A percentile compares a stretch with the other conserved stretches of the same genome.
Conservation (phyloP, 1,140 invertebrate species). For the Goniozus legneri region DNA sequence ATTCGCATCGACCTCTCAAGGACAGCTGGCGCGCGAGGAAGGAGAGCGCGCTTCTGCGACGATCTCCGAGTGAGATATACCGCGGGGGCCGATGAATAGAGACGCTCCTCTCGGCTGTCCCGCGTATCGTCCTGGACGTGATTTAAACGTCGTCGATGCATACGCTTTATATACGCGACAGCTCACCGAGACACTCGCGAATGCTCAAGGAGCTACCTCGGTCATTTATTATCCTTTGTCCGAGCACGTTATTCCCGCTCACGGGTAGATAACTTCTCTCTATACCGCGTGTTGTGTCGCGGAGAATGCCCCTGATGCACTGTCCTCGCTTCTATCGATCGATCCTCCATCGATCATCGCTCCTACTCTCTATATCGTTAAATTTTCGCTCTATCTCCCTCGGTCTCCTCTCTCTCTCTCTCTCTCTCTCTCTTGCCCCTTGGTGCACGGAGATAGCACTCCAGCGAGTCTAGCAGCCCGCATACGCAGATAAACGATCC, state of each 20-base stretch:
- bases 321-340: not conserved
- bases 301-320: conserved; percentile 8
- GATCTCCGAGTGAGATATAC: not conserved
- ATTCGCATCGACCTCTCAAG: not conserved
- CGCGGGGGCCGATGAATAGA: too few species aligned
- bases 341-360: not conserved
- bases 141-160: conserved; percentile 26
- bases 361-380: too few species aligned
- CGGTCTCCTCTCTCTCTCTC: too few species aligned
- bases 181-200: conserved; percentile 20
- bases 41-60: not conserved
- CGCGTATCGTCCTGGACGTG: conserved; percentile 7
- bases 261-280: conserved; percentile 22
- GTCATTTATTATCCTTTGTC: conserved; percentile 33
- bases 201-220: conserved; percentile 19
- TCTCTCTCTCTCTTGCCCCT: too few species aligned
- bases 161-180: too few species aligned
- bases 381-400: too few species aligned
- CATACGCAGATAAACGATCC: too few species aligned
- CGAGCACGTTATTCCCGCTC: conserved; percentile 13
- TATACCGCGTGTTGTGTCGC: not conserved
- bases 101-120: not conserved
- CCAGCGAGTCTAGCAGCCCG: too few species aligned
- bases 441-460: too few species aligned
- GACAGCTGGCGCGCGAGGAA: not conserved